Evolutionary conservation across 1,140 invertebrate genomes (phyloP), one percentile per base, ranked within the genome.

Genomic region (Bombus waltoni): DNA sequence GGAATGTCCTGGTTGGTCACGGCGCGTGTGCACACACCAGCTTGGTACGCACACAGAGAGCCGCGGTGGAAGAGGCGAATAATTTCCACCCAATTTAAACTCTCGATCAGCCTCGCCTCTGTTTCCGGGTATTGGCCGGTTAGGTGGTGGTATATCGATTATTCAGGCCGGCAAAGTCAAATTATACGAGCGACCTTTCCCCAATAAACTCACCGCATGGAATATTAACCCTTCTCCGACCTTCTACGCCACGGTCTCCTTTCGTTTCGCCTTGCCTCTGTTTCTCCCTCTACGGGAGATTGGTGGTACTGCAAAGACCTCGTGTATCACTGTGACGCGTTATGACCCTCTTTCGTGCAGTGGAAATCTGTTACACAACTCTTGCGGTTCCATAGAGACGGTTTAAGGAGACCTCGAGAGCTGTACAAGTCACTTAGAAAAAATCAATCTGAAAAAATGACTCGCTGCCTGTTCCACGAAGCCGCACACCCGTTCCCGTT

Each of bases 81-180:
- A 92, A 93, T 94, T 94, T 94, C 90, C 93, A 93, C 89, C 88
- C 93, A 93, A 94, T 94, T 94, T 94, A 91, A 90, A 92, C 92
- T 88, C 88, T 66, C 92, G 91, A 92, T 93, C 92, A 89, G 92
- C 87, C 88, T 90, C 88, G 87, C 91, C 90, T 93, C 90, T 91
- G 92, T 94, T 94, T 94, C 90, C 91, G 91, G 68, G 83, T 91
- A 90, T 87, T 85, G 89, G 72, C 42, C 40, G 47, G 42, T 25
- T 40, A 42, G 28, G 75, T 28, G 75, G 78, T 66, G 88, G 89
- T 81, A 79, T 92, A 94, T 94, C 92, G 93, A 94, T 94, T 94
- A 93, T 94, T 94, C 93, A 87, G 90, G 62, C 85, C 85, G 81
- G 87, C 87, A 81, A 92, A 93, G 93, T 92, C 90, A 92, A 94